These are phyloP conservation scores for Porites divaricata DNA, from an alignment of 92 coral and sea anemone genomes.

Conservation along the genomic window DNA sequence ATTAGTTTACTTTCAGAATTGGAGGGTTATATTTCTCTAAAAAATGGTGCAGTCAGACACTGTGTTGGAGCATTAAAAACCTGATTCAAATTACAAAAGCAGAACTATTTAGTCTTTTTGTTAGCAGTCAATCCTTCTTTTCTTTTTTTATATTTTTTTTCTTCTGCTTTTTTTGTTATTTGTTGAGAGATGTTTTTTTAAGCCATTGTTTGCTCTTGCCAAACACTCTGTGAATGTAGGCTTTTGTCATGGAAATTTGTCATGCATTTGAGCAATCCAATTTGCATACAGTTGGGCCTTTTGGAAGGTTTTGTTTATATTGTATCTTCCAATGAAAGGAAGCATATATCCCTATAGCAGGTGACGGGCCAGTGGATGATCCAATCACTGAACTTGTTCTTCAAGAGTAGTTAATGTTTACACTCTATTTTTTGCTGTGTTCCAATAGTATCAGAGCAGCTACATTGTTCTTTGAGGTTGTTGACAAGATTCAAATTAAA, in stretches of 20 bases:
- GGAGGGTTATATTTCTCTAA: neutral
- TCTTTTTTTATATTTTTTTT: neutral
- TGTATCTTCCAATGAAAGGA: slow-evolving; percentile 63
- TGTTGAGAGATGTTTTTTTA: slow-evolving; percentile 29
- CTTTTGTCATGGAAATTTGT: slow-evolving; percentile 81
- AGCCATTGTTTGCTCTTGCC: slow-evolving; percentile 42
- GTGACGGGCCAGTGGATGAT: slow-evolving; percentile 64
- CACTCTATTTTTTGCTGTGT: slow-evolving; percentile 55
- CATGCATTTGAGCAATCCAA: slow-evolving; percentile 72
- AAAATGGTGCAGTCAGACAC: neutral
- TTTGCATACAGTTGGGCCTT: slow-evolving; percentile 77
- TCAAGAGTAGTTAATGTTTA: slow-evolving; percentile 57
- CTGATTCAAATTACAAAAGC: neutral
- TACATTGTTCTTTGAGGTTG: slow-evolving; percentile 78
- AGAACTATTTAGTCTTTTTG: neutral
- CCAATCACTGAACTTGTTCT: slow-evolving; percentile 69
- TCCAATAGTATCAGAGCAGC: slow-evolving; percentile 77
- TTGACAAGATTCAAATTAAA: slow-evolving; percentile 94
- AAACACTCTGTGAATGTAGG: slow-evolving; percentile 33
- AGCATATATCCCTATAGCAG: slow-evolving; percentile 65
- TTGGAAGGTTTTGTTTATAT: slow-evolving; percentile 60
- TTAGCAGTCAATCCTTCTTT: neutral
- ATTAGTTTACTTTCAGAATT: neutral
- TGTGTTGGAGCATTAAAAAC: neutral
- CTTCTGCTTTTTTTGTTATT: slow-evolving; percentile 7